A percentile compares a stretch with the other conserved stretches of the same genome.
These are phyloP conservation scores for Phrynosoma blainvillii DNA, from an alignment of 2,113 vertebrate genomes.

Conservation along the genomic window DNA sequence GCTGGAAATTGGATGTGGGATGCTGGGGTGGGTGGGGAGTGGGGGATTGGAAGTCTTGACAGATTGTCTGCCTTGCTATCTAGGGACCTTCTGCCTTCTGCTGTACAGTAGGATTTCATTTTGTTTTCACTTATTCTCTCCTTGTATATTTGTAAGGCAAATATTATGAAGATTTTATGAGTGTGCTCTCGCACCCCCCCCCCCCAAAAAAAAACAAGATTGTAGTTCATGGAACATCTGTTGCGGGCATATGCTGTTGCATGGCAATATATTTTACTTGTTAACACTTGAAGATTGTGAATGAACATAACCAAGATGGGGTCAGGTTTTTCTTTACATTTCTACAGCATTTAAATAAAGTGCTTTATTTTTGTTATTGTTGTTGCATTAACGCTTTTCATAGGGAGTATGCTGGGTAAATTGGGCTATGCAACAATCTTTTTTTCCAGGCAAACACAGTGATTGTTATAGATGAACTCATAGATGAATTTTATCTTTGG, in stretches of 20 bases:
- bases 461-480: too few relatives aligned
- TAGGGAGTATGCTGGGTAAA: too few relatives aligned
- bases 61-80: neutral
- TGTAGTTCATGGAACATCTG: neutral
- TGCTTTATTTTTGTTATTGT: too few relatives aligned
- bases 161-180: neutral
- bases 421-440: too few relatives aligned
- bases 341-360: too few relatives aligned
- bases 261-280: neutral
- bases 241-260: neutral
- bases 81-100: neutral
- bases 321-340: too few relatives aligned
- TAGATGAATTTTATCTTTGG: too few relatives aligned
- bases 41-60: neutral
- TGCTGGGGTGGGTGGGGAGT: neutral
- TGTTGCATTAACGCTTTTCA: too few relatives aligned
- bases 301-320: neutral
- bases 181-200: neutral
- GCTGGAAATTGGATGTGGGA: neutral
- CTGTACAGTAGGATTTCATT: neutral
- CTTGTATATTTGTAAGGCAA: neutral
- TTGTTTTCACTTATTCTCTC: neutral
- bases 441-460: too few relatives aligned
- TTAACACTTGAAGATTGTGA: neutral
- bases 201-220: neutral